A percentile compares a stretch with the other conserved stretches of the same genome.
Evolutionary conservation across 2,113 vertebrate genomes (phyloP).

Genomic region (Dromaius novaehollandiae): DNA sequence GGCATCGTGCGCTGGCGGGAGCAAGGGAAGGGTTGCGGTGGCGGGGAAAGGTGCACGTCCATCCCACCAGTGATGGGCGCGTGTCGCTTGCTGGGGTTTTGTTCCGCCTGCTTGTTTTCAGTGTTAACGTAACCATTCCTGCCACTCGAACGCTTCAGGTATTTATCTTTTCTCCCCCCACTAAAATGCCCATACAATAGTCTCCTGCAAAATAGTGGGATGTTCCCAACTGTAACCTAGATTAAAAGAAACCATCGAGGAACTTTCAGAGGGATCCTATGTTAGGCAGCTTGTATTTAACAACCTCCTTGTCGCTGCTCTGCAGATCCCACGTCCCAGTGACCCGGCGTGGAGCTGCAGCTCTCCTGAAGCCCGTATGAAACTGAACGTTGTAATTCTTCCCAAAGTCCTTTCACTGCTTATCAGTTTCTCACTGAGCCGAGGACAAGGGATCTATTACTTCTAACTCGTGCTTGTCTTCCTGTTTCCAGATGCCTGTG

Average conservation of each 20-base stretch:
- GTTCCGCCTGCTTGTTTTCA: not conserved
- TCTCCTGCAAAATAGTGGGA: not conserved
- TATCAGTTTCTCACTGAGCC: rapidly evolving
- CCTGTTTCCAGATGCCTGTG: not conserved
- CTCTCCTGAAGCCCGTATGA: rapidly evolving
- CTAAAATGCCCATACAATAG: not conserved
- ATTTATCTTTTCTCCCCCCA: not conserved
- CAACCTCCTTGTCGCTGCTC: not conserved
- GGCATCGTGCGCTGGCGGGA: too few species aligned
- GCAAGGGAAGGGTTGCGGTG: too few species aligned
- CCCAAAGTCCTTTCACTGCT: rapidly evolving
- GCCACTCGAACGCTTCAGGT: not conserved
- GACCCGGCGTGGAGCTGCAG: not conserved
- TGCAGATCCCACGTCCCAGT: too few species aligned
- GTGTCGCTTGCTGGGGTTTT: too few species aligned
- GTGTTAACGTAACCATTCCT: not conserved
- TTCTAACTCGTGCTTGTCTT: not conserved
- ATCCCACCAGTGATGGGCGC: too few species aligned
- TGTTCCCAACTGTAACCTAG: not conserved
- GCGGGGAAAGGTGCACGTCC: too few species aligned
- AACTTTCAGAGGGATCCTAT: not conserved
- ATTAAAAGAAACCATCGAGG: not conserved
- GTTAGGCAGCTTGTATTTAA: not conserved
- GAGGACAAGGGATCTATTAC: not conserved
- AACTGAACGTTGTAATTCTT: rapidly evolving